Base-by-base conservation (phyloP, 2,797 vertebrate species). In the Dendrocincla fuliginosa region DNA sequence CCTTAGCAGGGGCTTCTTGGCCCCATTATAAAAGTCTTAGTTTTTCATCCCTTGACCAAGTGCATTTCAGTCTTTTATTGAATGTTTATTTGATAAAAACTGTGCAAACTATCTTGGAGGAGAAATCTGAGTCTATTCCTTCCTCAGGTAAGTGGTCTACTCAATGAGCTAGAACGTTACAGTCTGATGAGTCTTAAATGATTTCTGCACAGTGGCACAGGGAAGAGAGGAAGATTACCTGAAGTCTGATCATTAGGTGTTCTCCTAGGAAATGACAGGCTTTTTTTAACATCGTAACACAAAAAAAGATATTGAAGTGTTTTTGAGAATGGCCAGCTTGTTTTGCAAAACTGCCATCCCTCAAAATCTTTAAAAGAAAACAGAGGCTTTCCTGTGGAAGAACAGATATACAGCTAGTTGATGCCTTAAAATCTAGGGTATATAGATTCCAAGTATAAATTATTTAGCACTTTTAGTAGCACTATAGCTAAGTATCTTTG, bases 161-260 rank as follows among this genome's bases (percentile, higher is more conserved):
- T 77, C 8, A 2, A 41, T 83, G 68, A 80, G 71, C 56, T 85
- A 80, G 56, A 77, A 94, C 70, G 56, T 55, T 87, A 67, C 37
- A 33, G 68, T 77, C 82, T 87, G 64, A 85, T 85, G 52, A 93
- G 41, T 60, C 59, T 85, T 93, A 80, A 85, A 85, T 83, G 83
- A 83, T 87, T 93, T 89, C 87, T 94, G 64, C 71, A 65, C 42
- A 69, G 44, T 33, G 64, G 25, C 44, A 77, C 41, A 46, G 20
- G 20, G 44, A 93, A 8, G 64, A 87, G 76, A 87, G 25, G 52
- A 91, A 91, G 92, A 89, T 52, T 1, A 42, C 88, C 71, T 56
- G 47, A 85, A 91, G 64, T 68, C 17, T 80, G 89, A 95, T 96
- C 16, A 8, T 85, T 70, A 77, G 60, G 19, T 77, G 59, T 41